These are phyloP conservation scores for Mustela nigripes DNA, from an alignment of 2,113 vertebrate genomes.

Conservation along the genomic window DNA sequence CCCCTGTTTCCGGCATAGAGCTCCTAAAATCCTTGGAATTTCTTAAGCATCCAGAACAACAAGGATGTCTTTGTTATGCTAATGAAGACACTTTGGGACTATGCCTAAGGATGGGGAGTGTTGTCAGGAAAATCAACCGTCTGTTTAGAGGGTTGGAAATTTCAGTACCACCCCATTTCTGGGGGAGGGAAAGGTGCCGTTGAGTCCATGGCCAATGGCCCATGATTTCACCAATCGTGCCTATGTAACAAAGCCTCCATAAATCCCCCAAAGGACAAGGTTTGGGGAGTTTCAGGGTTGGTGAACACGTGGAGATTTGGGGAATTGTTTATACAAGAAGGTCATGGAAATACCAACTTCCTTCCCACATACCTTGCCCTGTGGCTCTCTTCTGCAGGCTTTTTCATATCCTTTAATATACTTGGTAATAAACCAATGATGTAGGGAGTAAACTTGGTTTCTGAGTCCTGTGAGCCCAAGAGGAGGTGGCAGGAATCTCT, in stretches of 20 bases:
- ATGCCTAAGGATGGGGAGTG: not conserved
- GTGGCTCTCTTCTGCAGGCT: not conserved
- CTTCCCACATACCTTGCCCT: not conserved
- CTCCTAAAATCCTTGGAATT: not conserved
- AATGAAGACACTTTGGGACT: not conserved
- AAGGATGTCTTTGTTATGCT: not conserved
- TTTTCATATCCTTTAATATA: not conserved
- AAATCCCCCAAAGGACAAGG: not conserved
- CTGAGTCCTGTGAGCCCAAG: not conserved
- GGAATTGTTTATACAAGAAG: not conserved
- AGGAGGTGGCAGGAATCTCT: not conserved
- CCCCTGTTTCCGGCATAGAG: not conserved
- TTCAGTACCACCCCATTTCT: not conserved
- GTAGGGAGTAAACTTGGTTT: not conserved
- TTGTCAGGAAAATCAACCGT: not conserved
- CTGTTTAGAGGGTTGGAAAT: not conserved
- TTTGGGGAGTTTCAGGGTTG: not conserved
- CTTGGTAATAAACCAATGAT: not conserved
- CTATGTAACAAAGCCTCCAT: not conserved
- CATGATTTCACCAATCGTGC: not conserved
- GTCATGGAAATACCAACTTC: not conserved
- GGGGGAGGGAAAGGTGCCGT: not conserved
- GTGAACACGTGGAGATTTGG: too few species aligned
- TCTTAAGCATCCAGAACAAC: fast-evolving
- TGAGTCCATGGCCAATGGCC: not conserved